Base-by-base conservation (phyloP, 1,140 invertebrate species). In the Drosophila ananassae region DNA sequence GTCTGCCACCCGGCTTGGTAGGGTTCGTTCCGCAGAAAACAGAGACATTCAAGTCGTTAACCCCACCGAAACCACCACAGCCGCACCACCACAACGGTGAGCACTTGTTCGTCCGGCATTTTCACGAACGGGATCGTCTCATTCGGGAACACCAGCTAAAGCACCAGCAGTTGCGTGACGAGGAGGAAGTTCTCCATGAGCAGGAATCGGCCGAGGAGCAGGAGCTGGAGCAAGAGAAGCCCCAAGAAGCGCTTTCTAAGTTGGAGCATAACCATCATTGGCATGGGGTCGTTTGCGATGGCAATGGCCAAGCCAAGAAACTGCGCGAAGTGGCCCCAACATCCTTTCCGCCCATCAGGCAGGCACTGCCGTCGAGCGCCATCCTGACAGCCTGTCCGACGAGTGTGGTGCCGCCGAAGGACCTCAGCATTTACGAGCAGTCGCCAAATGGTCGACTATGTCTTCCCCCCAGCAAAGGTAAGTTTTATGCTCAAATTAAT, bases 131-230 rank as follows among this genome's bases (percentile, higher is more conserved):
- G 46, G 90, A 91, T 87, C 90, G 90, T 41, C 90, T 87, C 46
- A 91, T 91, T 77, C 90, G 90, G 64, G 90, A 90, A 47, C 90
- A 91, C 68, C 90, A 91, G 62, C 73, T 91, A 53, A 89, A 91
- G 50, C 87, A 91, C 62, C 90, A 89, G 66, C 89, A 67, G 46
- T 69, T 90, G 58, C 78, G 85, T 55, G 77, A 85, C 51, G 74
- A 61, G 59, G 72, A 85, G 59, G 79, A 83, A 10, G 47, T 58
- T 28, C 52, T 67, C 7, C 75, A 71, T 28, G 66, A 81, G 17
- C 48, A 59, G n/a, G 58, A 63, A 10, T 59, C n/a, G 22, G 46
- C 34, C 32, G 50, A 44, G 57, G 48, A 56, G 48, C 32, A 3
- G 2, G 37, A 56, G 48, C 32, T 2, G 2, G 37, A 28, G 34